Evolutionary conservation across 2,113 vertebrate genomes (phyloP), one percentile per base, ranked within the genome.

Genomic region (Tor tambroides): DNA sequence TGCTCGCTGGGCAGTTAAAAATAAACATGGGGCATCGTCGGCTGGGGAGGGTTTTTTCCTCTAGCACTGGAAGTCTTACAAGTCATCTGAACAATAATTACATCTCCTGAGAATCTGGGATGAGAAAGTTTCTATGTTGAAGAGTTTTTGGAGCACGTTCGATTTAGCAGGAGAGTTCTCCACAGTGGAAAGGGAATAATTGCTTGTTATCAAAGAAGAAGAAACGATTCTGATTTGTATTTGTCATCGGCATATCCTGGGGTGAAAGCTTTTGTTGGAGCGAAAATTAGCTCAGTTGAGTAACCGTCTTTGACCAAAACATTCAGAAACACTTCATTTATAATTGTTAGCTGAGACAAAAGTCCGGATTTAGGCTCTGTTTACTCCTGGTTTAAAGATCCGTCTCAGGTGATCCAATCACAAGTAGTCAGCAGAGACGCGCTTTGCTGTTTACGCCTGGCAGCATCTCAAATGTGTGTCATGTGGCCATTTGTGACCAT

Each of bases 11-110:
- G 88, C 63, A 80, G 87, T 91, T 91, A 91, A 91, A 91, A 92
- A 93, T 92, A 92, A 92, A 90, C 88, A 88, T 86, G 80, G 90
- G 86, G 89, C 90, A 90, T 82, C 78, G 86, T 30, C 79, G 59
- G n/a, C 56, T 72, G 86, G 61, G 86, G 84, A 87, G 61, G 71
- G 74, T 51, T 92, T 90, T 80, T 88, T 87, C 92, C 91, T 91
- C 92, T 6, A 89, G 85, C 84, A 91, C 91, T 91, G 83, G 83
- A 87, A 90, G 88, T 91, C 91, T 92, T 90, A 93, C 92, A 93
- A 93, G 92, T 91, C 91, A 92, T 91, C 91, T 91, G 92, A 89
- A 93, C 92, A 92, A 91, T 95, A 94, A 95, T 95, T 93, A 92
- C 92, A 93, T 94, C 94, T 95, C 93, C 84, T 1, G 92, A 92